A percentile compares a stretch with the other conserved stretches of the same genome.
Evolutionary conservation across 2,888 invertebrate species (phyloP).

Genomic region (Temnothorax ravouxi): DNA sequence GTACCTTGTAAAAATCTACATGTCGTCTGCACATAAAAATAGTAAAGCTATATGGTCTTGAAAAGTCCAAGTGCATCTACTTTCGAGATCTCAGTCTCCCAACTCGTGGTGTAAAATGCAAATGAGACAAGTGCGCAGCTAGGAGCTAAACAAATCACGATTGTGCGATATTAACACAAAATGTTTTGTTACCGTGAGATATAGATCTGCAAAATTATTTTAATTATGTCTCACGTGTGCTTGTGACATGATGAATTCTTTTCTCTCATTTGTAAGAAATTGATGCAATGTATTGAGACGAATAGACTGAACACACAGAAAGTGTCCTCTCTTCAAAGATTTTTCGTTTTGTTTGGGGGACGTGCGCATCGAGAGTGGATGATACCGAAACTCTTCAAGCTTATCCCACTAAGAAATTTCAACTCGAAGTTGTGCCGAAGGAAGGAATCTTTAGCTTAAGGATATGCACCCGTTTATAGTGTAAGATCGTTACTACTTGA

Average conservation of each 20-base stretch:
- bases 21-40: conserved; percentile 56
- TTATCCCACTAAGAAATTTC: conserved; percentile 40
- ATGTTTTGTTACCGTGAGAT: not conserved
- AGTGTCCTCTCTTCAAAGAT: not conserved
- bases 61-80: conserved; percentile 33
- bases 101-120: not conserved
- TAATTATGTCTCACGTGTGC: not conserved
- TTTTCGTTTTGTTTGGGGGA: conserved; percentile 20
- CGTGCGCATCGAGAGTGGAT: conserved; percentile 8
- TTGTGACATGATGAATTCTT: not conserved
- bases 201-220: conserved; percentile 5
- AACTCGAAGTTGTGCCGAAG: conserved; percentile 4
- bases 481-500: conserved; percentile 63
- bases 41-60: conserved; percentile 49
- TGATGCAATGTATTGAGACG: not conserved
- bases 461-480: not conserved
- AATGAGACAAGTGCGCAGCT: not conserved
- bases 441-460: not conserved
- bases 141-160: not conserved
- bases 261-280: conserved; percentile 6
- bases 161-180: not conserved
- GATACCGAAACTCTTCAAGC: conserved; percentile 22
- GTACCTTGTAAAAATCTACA: conserved; percentile 50
- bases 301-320: not conserved
- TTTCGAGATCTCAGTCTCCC: conserved; percentile 31